Evolutionary conservation across 2,888 invertebrate genomes (phyloP), one percentile per base, ranked within the genome.

Genomic region (Eumacrocentrus americanus): DNA sequence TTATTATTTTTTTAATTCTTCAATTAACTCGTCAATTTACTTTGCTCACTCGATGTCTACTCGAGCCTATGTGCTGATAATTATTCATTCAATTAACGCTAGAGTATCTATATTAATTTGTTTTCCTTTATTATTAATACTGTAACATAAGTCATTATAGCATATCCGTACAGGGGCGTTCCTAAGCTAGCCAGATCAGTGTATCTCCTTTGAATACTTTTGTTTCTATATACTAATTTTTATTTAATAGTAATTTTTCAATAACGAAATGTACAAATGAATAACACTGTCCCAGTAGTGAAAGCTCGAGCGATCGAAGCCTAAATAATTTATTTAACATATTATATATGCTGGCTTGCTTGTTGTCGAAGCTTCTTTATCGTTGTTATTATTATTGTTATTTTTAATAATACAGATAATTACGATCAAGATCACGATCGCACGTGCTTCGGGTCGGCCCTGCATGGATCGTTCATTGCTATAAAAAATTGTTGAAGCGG

Each of bases 371-470:
- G 67, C 69, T 70, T 67, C 51, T 64, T 63, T 58, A 62, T 67
- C 56, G 60, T 63, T 61, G 60, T 48, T 54, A 48, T 34, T 2
- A 9, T 50, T 42, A 40, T n/a, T n/a, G n/a, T n/a, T n/a, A 52
- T 23, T 11, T 23, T 16, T 42, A 29, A 18, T 18, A 34, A 47
- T 47, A 22, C 12, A 12, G 9, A 22, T 35, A 34, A 25, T 37
- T 47, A 40, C 47, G 59, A 59, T 56, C 47, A 25, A 64, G 64
- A 66, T 66, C 67, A 66, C 67, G 69, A 71, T 72, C 69, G 70
- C 72, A 71, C 69, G 72, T 76, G 75, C 72, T 76, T 74, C 72
- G 77, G 76, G 75, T 78, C 77, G 77, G 78, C 74, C 78, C 77
- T 78, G 78, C 78, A 78, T 78, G 78, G 77, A 78, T 78, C 73